Percentiles rank a stretch among this genome's conserved stretches.
These are phyloP conservation scores for Echeneis naucrates DNA, from an alignment of 2,797 vertebrate genomes.

Conservation along the genomic window DNA sequence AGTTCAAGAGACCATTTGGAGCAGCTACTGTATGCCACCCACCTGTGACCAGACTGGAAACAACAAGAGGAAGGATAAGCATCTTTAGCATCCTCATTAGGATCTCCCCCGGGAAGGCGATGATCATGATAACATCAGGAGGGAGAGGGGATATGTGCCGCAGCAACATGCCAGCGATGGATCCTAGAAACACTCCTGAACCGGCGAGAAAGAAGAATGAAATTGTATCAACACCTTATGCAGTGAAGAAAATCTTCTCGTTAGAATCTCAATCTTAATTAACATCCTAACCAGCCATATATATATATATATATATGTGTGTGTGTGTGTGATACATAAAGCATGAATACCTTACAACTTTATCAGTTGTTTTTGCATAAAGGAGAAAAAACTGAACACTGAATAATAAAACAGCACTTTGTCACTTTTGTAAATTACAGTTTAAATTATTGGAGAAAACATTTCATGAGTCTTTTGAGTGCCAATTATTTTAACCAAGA, in stretches of 20 bases:
- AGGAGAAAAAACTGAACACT: neutral
- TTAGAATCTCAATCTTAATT: neutral
- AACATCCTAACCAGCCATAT: neutral
- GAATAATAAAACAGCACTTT: neutral
- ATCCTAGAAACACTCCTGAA: slow-evolving; percentile 94
- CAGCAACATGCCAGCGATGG: slow-evolving; percentile 90
- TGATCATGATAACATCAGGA: slow-evolving; percentile 94
- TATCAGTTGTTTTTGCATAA: neutral
- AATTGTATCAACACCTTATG: neutral
- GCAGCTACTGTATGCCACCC: slow-evolving; percentile 46
- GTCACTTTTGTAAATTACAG: neutral
- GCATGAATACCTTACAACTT: neutral
- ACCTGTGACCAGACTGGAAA: slow-evolving; percentile 99
- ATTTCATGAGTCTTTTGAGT: neutral
- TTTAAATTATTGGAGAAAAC: slow-evolving; percentile 1
- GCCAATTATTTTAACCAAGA: slow-evolving; percentile 1
- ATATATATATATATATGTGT: too few species aligned
- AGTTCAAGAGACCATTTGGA: slow-evolving; percentile 47
- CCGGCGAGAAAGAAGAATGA: neutral
- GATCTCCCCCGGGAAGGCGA: slow-evolving; percentile 96
- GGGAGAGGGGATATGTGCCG: slow-evolving; percentile 93
- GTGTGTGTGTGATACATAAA: neutral
- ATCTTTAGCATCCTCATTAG: slow-evolving; percentile 99
- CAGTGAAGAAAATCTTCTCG: neutral
- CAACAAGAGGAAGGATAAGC: slow-evolving; percentile 97